Conservation (phyloP, 2,888 invertebrate species). For the Acleris sparsana region DNA sequence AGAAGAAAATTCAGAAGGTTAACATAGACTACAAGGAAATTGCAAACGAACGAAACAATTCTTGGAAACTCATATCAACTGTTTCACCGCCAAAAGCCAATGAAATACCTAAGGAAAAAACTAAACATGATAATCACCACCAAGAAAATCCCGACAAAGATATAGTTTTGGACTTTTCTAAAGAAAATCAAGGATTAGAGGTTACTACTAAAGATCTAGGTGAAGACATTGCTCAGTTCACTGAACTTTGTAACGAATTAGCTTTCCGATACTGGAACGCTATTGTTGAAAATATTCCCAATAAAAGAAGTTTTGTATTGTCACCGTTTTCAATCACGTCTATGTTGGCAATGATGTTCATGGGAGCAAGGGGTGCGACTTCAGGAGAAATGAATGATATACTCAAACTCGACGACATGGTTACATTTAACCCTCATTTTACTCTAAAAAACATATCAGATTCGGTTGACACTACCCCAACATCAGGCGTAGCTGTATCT, state of each 20-base stretch:
- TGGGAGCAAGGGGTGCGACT: slow-evolving; percentile 93
- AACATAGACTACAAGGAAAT: slow-evolving; percentile 76
- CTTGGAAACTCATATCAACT: slow-evolving; percentile 85
- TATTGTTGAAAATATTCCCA: slow-evolving; percentile 87
- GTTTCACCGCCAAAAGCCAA: slow-evolving; percentile 77
- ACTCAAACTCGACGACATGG: slow-evolving; percentile 92
- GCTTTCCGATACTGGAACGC: slow-evolving; percentile 93
- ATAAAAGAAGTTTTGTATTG: slow-evolving; percentile 89
- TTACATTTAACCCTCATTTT: slow-evolving; percentile 94
- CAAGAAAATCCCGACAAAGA: slow-evolving; percentile 63
- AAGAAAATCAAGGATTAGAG: slow-evolving; percentile 87
- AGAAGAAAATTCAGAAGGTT: slow-evolving; percentile 77
- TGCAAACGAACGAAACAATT: slow-evolving; percentile 66
- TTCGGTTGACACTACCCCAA: slow-evolving; percentile 86
- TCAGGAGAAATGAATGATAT: slow-evolving; percentile 96
- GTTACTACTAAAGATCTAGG: slow-evolving; percentile 88
- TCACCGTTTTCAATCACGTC: slow-evolving; percentile 94
- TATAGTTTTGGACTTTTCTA: slow-evolving; percentile 68
- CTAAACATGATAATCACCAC: slow-evolving; percentile 59
- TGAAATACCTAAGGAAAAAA: slow-evolving; percentile 67
- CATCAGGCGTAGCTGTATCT: slow-evolving; percentile 89
- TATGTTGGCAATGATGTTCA: slow-evolving; percentile 94
- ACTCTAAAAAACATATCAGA: slow-evolving; percentile 94
- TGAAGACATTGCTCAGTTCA: slow-evolving; percentile 90
- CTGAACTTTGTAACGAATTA: slow-evolving; percentile 91